These are phyloP conservation scores for Deroptyus accipitrinus DNA, from an alignment of 2,113 vertebrate genomes.

Conservation along the genomic window DNA sequence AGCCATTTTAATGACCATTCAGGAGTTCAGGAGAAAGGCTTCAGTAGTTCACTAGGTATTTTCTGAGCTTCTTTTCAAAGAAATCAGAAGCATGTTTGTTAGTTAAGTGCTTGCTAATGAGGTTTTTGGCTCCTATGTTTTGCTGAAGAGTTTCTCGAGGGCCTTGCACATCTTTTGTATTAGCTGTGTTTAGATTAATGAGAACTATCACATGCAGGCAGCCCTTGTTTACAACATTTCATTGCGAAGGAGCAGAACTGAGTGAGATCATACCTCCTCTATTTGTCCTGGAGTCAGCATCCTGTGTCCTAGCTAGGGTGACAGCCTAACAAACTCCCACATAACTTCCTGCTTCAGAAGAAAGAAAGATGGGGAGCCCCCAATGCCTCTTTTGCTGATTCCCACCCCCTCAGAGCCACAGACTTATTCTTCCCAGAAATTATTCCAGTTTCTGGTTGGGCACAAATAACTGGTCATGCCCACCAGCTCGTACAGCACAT, in stretches of 20 bases:
- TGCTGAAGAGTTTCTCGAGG: background rate
- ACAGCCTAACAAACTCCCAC: background rate
- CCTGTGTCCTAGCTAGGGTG: background rate
- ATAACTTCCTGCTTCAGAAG: background rate
- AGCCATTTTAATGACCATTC: background rate
- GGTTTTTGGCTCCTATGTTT: background rate
- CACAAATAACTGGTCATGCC: background rate
- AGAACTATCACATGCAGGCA: background rate
- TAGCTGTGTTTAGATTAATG: conserved; percentile 15
- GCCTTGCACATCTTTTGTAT: conserved; percentile 9
- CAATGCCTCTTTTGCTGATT: background rate
- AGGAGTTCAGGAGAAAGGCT: background rate
- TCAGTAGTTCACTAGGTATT: background rate
- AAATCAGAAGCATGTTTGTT: background rate
- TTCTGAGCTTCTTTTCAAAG: conserved; percentile 13
- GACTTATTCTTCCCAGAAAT: background rate
- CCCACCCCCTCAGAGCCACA: background rate
- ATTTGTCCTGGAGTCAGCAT: conserved; percentile 16
- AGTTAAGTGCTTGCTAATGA: background rate
- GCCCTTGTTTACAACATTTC: background rate
- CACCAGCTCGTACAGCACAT: rapidly evolving
- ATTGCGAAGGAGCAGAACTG: background rate
- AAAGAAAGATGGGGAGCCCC: conserved; percentile 17
- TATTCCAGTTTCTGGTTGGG: rapidly evolving
- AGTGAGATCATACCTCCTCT: conserved; percentile 6